Conservation (phyloP, 2,797 vertebrate genomes). For the Acridotheres tristis region DNA sequence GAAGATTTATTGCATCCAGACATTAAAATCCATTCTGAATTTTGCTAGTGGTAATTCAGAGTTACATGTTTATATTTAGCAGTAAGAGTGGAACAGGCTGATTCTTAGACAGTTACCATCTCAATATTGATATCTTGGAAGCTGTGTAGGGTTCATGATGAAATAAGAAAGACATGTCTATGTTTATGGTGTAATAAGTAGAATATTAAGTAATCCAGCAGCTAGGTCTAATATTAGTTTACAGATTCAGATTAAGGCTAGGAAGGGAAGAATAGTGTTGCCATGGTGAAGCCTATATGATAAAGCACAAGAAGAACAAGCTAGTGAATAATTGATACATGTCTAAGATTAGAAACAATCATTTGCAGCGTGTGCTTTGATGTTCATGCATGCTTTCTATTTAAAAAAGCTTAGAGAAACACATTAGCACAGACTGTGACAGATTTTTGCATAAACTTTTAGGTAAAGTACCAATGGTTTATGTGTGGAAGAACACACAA, state of each 20-base stretch:
- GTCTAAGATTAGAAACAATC: slow-evolving; percentile 81
- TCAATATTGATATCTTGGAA: background rate
- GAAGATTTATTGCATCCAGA: background rate
- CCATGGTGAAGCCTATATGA: slow-evolving; percentile 82
- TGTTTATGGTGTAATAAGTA: background rate
- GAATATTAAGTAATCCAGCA: slow-evolving; percentile 13
- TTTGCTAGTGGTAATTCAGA: background rate
- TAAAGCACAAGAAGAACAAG: slow-evolving; percentile 72
- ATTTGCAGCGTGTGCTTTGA: slow-evolving; percentile 73
- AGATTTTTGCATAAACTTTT: slow-evolving; percentile 19
- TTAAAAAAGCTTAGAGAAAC: background rate
- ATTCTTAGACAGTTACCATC: background rate
- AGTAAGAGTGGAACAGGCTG: background rate
- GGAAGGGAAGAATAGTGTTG: slow-evolving; percentile 71
- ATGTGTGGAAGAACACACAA: background rate
- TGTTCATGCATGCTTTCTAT: slow-evolving; percentile 26
- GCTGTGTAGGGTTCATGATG: background rate
- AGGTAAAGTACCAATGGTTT: background rate
- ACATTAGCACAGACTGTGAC: background rate
- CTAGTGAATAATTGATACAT: slow-evolving; percentile 85
- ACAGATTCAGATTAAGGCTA: slow-evolving; percentile 56
- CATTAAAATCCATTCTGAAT: slow-evolving; percentile 1
- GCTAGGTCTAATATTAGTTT: slow-evolving; percentile 40
- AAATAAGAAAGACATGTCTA: background rate
- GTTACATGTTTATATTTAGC: background rate